Evolutionary conservation across 2,113 vertebrate genomes (phyloP).

Genomic region (Carettochelys insculpta): DNA sequence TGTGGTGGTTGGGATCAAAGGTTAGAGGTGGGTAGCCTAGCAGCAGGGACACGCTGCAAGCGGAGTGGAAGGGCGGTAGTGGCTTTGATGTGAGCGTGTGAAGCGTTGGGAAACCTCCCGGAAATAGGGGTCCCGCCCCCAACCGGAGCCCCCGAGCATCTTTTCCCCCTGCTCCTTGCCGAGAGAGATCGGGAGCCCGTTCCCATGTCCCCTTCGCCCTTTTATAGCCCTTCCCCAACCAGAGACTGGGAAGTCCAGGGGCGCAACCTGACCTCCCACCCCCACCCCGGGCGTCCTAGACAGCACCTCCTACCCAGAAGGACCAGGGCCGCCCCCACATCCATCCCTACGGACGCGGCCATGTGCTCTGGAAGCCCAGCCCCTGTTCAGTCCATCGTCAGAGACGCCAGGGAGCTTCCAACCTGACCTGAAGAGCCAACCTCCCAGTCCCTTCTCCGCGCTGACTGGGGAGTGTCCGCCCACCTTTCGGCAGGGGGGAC

Average conservation of each 20-base stretch:
- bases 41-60: neutral
- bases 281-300: too few species aligned
- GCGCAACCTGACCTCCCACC: too few species aligned
- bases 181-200: neutral
- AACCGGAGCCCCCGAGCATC: too few species aligned
- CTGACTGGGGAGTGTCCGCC: neutral
- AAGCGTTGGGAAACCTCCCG: neutral
- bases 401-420: neutral
- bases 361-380: neutral
- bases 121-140: neutral
- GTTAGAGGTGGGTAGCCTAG: neutral
- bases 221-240: too few species aligned
- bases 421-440: too few species aligned
- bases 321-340: too few species aligned
- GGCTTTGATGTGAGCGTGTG: neutral
- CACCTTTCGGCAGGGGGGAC: neutral
- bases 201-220: too few species aligned
- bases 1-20: fast-evolving
- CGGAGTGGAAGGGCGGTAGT: neutral
- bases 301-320: neutral
- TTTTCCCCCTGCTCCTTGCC: neutral
- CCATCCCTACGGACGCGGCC: neutral
- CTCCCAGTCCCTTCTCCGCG: neutral
- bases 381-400: neutral
- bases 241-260: too few species aligned